These are phyloP conservation scores for Phainopepla nitens DNA, from an alignment of 2,113 vertebrate genomes.

Conservation along the genomic window DNA sequence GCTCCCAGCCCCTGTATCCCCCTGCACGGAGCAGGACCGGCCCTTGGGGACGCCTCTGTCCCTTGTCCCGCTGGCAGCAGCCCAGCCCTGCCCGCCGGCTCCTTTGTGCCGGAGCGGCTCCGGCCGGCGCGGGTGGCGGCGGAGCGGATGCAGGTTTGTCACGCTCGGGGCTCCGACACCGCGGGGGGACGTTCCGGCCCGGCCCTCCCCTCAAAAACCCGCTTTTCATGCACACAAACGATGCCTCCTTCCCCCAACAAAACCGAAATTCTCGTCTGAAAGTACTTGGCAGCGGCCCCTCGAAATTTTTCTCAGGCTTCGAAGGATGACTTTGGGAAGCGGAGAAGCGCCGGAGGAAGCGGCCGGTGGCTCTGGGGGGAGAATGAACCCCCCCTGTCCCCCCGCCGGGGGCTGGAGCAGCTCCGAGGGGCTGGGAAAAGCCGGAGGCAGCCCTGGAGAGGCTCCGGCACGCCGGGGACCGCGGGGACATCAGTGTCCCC, in stretches of 20 bases:
- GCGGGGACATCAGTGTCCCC: neutral
- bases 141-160: slow-evolving; percentile 38
- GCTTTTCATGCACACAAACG: slow-evolving; percentile 23
- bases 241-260: slow-evolving; percentile 15
- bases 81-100: neutral
- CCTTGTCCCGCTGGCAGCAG: neutral
- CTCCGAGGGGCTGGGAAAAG: neutral
- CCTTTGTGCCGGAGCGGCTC: slow-evolving; percentile 2
- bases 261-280: neutral
- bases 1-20: neutral
- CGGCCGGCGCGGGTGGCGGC: neutral
- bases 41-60: neutral
- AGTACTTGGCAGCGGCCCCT: slow-evolving; percentile 21
- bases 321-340: neutral
- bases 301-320: slow-evolving; percentile 17
- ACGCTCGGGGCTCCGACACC: neutral
- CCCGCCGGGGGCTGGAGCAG: neutral
- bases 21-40: neutral
- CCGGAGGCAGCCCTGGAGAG: neutral
- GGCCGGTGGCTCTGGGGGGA: neutral
- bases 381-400: neutral
- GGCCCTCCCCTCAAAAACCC: neutral
- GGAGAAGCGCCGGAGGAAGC: neutral
- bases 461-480: neutral
- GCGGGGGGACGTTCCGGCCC: neutral